Base-by-base conservation (phyloP, 2,797 vertebrate species). In the Mycteria americana region DNA sequence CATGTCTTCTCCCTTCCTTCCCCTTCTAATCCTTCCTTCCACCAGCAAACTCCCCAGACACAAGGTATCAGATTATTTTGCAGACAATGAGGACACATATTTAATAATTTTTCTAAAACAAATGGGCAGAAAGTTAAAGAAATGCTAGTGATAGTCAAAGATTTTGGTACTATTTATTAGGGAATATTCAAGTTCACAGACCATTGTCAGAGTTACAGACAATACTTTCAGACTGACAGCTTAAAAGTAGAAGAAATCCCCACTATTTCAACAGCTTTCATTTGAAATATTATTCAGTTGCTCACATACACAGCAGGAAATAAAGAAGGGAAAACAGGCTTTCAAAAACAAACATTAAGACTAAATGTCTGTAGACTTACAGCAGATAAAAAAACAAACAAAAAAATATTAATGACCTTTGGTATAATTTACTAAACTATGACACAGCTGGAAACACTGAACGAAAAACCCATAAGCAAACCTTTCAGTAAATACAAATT, bases 341-440 rank as follows among this genome's bases (percentile, higher is more conserved):
- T 96, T 94, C 78, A 91, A 97, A 97, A 97, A 86, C 92, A 97
- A 97, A 97, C 97, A 97, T 96, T 97, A 97, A 97, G 96, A 96
- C 35, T 81, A 97, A 97, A 96, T 98, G 68, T 97, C 86, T 86
- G 83, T 81, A 97, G 95, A 96, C 88, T 85, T 96, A 80, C 56
- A 95, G 67, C 54, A 90, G 54, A 97, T 85, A 97, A 91, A 62
- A 62, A 90, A 95, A 93, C 65, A 96, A 93, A 89, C 68, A 95
- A 37, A 89, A 88, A 96, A 91, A 83, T 93, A 96, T 84, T 96
- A 96, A 97, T 96, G 95, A 95, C 95, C 94, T 98, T 97, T 97
- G 87, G 43, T 96, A 96, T 57, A 93, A 94, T 95, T 97, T 95
- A 50, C 78, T 91, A 97, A 97, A 97, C 89, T 88, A 80, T 68